Evolutionary conservation across 2,113 vertebrate species (phyloP).

Genomic region (Steatornis caripensis): DNA sequence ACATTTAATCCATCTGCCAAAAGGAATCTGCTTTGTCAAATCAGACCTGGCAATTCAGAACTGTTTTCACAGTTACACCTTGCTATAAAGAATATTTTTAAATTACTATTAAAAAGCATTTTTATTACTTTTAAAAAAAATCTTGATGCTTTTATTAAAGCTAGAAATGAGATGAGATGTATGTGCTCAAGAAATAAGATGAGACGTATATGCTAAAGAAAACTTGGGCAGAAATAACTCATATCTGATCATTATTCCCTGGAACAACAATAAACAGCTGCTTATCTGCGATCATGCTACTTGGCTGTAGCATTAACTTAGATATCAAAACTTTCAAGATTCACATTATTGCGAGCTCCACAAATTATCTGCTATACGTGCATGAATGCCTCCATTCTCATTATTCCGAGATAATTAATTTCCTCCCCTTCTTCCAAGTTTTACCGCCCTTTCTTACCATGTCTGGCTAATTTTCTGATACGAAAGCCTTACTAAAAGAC

Average conservation of each 20-base stretch:
- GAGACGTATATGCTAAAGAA: neutral
- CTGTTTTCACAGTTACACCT: neutral
- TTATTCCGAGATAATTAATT: neutral
- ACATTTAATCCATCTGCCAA: neutral
- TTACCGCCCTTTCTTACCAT: neutral
- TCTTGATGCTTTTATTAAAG: neutral
- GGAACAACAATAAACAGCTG: conserved; percentile 6
- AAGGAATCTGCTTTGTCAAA: neutral
- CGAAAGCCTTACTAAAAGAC: conserved; percentile 6
- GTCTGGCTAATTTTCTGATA: neutral
- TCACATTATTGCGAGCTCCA: neutral
- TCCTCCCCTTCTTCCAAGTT: neutral
- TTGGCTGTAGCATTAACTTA: neutral
- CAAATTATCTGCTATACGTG: neutral
- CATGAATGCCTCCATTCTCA: neutral
- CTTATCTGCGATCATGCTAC: neutral
- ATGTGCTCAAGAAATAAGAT: neutral
- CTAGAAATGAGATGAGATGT: neutral
- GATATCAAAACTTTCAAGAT: neutral
- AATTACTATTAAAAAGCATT: neutral
- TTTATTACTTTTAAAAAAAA: neutral
- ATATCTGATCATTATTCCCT: neutral
- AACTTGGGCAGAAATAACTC: neutral
- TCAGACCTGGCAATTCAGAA: neutral
- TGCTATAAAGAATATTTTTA: neutral